phyloP scores from a whole-genome alignment of 2,888 invertebrate genomes.

The Polydrusus cervinus region DNA sequence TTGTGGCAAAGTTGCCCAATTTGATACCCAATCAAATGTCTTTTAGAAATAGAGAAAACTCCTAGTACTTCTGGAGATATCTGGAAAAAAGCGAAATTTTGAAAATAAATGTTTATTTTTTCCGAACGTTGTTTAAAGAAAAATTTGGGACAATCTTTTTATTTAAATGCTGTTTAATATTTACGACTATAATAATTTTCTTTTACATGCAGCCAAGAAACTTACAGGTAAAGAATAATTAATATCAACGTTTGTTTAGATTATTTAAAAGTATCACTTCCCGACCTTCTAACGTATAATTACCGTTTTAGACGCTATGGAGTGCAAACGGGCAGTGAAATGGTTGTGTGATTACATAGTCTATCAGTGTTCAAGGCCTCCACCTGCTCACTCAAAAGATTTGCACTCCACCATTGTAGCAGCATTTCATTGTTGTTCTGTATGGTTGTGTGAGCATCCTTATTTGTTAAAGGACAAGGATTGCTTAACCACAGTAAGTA shows the following conservation, averaged over 20 bases:
- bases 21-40: too few species aligned
- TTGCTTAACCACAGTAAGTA: conserved; percentile 87
- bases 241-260: background rate
- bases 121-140: too few species aligned
- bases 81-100: too few species aligned
- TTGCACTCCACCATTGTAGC: conserved; percentile 95
- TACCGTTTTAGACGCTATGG: conserved; percentile 81
- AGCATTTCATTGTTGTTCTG: conserved; percentile 91
- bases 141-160: too few species aligned
- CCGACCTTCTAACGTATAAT: background rate
- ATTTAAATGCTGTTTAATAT: background rate
- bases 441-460: conserved; percentile 95
- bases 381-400: conserved; percentile 94
- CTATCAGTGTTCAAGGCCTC: conserved; percentile 95
- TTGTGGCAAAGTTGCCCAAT: too few species aligned
- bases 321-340: conserved; percentile 94
- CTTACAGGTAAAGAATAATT: conserved; percentile 70
- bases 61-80: too few species aligned
- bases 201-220: conserved; percentile 72
- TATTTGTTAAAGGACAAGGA: conserved; percentile 92
- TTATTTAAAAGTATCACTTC: background rate
- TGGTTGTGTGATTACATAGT: conserved; percentile 99
- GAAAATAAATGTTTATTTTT: too few species aligned
- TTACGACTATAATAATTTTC: conserved; percentile 36
- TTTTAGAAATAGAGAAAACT: too few species aligned